Evolutionary conservation across 2,113 vertebrate genomes (phyloP), one percentile per base, ranked within the genome.

Genomic region (Platichthys flesus): DNA sequence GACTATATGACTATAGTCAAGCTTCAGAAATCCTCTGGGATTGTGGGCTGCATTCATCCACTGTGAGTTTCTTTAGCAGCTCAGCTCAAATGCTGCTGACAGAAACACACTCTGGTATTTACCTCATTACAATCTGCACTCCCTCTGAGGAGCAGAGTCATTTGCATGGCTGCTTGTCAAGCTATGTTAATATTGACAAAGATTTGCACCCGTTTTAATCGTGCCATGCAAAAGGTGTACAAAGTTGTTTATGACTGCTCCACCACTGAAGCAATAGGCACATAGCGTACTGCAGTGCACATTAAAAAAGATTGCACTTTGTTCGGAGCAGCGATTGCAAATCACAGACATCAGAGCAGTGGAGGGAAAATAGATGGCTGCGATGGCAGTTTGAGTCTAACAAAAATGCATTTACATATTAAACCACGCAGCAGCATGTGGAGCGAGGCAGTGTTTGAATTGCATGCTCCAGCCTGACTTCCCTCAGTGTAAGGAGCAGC

Each of bases 181-280:
- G 66, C 67, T 78, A 45, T 65, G 74, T 83, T 88, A 83, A 90
- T 89, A 87, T 88, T 89, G 90, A 92, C 89, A 86, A 77, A 91
- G 83, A 90, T 88, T 76, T 76, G 78, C 79, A 56, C 35, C 64
- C 66, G 54, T 90, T 88, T 89, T 87, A 91, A 91, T 87, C 76
- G 79, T 24, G 74, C 56, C 70, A 66, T 67, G 49, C 67, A 79
- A 83, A 82, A 86, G 76, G 71, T 77, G 84, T 45, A 76, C 86
- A 80, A 82, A 85, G 75, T 87, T 84, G 84, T 88, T 90, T 89
- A 76, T 75, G 87, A 54, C 76, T 70, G 82, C 84, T 57, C 66
- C 24, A 7, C 67, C 31, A 21, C 76, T 23, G 65, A 42, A 60
- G 85, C 78, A 58, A 76, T 51, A 26, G 68, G 65, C 74, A 24